Percentiles rank a stretch among this genome's conserved stretches.
phyloP scores from a whole-genome alignment of 2,888 invertebrate genomes.

The Saturnia pavonia region DNA sequence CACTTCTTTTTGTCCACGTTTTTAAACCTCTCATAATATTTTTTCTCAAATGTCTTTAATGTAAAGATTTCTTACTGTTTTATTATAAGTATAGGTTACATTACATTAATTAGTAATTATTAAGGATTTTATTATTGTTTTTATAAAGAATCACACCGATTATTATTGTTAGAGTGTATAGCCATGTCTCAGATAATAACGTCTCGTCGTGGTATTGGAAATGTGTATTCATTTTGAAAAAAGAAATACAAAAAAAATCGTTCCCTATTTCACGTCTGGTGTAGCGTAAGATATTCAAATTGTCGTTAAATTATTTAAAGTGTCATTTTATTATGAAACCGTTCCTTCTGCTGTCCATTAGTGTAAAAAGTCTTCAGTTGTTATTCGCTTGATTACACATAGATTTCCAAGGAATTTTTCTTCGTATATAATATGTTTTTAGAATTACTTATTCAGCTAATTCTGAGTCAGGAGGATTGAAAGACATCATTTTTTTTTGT shows the following conservation, averaged over 20 bases:
- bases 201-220: neutral
- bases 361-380: slow-evolving; percentile 22
- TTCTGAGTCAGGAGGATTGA: too few species aligned
- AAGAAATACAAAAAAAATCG: neutral
- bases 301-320: slow-evolving; percentile 40
- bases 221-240: neutral
- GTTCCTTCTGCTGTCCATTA: slow-evolving; percentile 40
- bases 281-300: slow-evolving; percentile 19
- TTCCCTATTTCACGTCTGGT: neutral
- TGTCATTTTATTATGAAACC: slow-evolving; percentile 44
- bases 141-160: neutral
- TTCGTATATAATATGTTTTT: neutral
- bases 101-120: too few species aligned
- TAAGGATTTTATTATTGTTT: neutral
- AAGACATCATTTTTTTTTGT: too few species aligned
- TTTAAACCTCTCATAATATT: too few species aligned
- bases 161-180: neutral
- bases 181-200: neutral
- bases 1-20: too few species aligned
- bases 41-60: too few species aligned
- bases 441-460: too few species aligned
- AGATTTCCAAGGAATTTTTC: neutral
- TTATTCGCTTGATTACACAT: slow-evolving; percentile 16
- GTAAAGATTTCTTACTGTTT: too few species aligned
- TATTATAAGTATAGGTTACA: too few species aligned